Conservation (phyloP, 2,888 invertebrate species). For the Leptinotarsa haldemani region DNA sequence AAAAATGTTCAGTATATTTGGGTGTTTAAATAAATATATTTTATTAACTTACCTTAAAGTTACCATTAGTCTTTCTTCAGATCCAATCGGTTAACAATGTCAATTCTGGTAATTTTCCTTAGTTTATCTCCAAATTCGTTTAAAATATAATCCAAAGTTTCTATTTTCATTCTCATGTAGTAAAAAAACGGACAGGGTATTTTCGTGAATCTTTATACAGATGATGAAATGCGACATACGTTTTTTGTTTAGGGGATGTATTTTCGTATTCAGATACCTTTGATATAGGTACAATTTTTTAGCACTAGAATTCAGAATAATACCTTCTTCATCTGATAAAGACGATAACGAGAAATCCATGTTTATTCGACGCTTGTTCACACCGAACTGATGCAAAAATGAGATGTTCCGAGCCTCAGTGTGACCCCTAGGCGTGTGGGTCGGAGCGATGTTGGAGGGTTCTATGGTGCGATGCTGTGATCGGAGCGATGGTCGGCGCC, state of each 20-base stretch:
- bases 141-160: conserved; percentile 22
- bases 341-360: conserved; percentile 13
- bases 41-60: conserved; percentile 27
- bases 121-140: conserved; percentile 19
- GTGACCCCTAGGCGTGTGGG: too few species aligned
- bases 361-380: not conserved
- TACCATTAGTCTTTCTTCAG: conserved; percentile 27
- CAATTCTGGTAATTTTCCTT: conserved; percentile 22
- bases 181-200: conserved; percentile 12
- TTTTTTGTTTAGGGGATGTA: not conserved
- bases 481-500: too few species aligned
- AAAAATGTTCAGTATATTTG: conserved; percentile 6
- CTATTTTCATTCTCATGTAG: conserved; percentile 19
- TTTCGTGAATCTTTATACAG: not conserved
- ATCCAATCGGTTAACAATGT: conserved; percentile 22
- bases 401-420: not conserved
- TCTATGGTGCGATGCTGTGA: too few species aligned
- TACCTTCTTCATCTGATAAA: conserved; percentile 20
- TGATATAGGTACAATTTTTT: conserved; percentile 19
- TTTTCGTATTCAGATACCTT: not conserved
- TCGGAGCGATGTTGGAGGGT: too few species aligned
- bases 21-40: conserved; percentile 5
- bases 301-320: conserved; percentile 18
- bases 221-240: not conserved
- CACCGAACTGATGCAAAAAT: not conserved